Conservation (phyloP, 2,797 vertebrate species). For the Melanitta fusca region DNA sequence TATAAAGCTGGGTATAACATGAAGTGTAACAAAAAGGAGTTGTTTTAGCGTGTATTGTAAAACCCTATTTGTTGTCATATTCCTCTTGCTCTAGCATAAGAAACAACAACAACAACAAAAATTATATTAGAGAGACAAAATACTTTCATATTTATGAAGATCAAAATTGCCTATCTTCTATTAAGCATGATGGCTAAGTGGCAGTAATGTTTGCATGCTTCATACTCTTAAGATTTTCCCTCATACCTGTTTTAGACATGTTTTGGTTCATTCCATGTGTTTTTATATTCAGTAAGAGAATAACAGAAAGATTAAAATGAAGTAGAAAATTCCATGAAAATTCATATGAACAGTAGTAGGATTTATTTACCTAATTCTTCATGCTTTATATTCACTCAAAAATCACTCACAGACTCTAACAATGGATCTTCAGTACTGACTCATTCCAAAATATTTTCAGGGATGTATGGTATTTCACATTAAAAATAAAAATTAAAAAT, state of each 20-base stretch:
- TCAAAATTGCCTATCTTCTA: neutral
- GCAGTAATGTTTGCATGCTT: neutral
- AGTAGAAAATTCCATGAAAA: neutral
- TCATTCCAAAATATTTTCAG: neutral
- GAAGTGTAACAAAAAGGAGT: slow-evolving; percentile 6
- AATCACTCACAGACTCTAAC: neutral
- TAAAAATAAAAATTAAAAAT: neutral
- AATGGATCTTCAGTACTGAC: neutral
- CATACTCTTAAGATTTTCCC: neutral
- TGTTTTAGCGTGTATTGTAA: neutral
- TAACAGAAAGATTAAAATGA: neutral
- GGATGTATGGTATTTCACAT: neutral
- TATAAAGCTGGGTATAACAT: neutral
- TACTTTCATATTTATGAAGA: neutral
- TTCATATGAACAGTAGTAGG: neutral
- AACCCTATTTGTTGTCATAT: neutral
- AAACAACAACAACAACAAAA: neutral
- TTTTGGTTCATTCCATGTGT: neutral
- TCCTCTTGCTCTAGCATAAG: neutral
- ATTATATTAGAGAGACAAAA: neutral
- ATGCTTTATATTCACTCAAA: neutral
- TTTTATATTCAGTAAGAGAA: neutral
- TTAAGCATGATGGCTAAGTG: neutral
- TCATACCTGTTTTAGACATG: neutral
- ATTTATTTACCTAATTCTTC: neutral